A percentile compares a stretch with the other conserved stretches of the same genome.
These are phyloP conservation scores for Brienomyrus brachyistius DNA, from an alignment of 2,113 vertebrate species.

Conservation along the genomic window DNA sequence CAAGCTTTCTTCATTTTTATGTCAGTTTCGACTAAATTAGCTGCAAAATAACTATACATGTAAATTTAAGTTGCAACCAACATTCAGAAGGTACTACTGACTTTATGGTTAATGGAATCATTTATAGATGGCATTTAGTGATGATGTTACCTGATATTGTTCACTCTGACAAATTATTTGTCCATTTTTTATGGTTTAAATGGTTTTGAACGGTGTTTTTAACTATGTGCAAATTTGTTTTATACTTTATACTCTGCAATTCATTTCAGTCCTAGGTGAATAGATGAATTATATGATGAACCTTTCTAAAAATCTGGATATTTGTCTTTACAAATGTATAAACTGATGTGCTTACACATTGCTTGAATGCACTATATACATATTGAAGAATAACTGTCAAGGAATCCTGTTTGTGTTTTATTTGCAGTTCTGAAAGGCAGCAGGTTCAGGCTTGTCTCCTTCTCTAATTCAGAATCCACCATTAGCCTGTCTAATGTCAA, in stretches of 20 bases:
- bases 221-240: not conserved
- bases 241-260: not conserved
- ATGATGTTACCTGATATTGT: not conserved
- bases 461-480: slow-evolving; percentile 39
- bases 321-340: not conserved
- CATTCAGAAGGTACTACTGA: not conserved
- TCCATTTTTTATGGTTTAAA: not conserved
- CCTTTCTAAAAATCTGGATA: not conserved
- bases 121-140: not conserved
- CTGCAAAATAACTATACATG: not conserved
- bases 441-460: slow-evolving; percentile 42
- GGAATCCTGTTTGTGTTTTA: not conserved
- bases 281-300: not conserved
- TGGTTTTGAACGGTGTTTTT: not conserved
- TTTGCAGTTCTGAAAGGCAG: slow-evolving; percentile 43
- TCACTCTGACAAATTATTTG: not conserved
- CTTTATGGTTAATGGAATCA: not conserved
- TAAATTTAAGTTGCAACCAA: not conserved
- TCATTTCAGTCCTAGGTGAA: not conserved
- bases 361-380: not conserved
- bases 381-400: not conserved
- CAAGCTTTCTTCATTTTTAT: not conserved
- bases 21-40: not conserved
- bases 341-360: not conserved
- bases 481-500: slow-evolving; percentile 45